Percentiles rank a stretch among this genome's conserved stretches.
These are phyloP conservation scores for Dolichotis patagonum DNA, from an alignment of 2,113 vertebrate species.

Conservation along the genomic window DNA sequence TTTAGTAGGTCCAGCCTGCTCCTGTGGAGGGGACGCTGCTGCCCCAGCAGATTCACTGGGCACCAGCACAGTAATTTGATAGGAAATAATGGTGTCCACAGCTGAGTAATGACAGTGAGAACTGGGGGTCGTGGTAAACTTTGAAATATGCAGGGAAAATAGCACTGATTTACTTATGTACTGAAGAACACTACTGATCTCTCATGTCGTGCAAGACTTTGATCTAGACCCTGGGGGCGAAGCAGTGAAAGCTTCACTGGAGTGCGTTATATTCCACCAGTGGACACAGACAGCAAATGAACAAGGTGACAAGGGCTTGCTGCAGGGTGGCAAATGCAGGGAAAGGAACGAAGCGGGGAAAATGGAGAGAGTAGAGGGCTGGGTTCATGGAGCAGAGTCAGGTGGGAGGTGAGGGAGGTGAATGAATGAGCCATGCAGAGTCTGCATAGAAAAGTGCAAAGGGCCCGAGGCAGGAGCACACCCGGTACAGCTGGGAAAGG, in stretches of 20 bases:
- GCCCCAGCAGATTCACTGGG: accelerated
- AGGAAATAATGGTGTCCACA: accelerated
- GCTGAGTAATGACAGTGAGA: not conserved
- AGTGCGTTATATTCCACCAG: not conserved
- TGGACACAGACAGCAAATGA: too few relatives aligned
- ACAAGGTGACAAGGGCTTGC: not conserved
- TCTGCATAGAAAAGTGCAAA: not conserved
- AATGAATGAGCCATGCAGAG: not conserved
- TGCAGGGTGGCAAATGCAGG: not conserved
- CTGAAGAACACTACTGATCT: too few relatives aligned
- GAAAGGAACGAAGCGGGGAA: not conserved
- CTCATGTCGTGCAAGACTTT: not conserved
- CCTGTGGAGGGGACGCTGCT: accelerated
- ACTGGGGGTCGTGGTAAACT: not conserved
- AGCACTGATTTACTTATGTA: too few relatives aligned
- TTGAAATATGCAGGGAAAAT: not conserved
- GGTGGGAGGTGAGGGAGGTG: too few relatives aligned
- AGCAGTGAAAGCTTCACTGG: not conserved
- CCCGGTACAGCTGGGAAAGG: not conserved
- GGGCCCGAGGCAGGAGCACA: not conserved
- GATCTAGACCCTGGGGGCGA: not conserved
- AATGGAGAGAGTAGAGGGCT: not conserved
- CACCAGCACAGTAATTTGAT: not conserved
- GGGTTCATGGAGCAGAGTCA: not conserved
- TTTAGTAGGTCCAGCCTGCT: not conserved